Percentiles rank a stretch among this genome's conserved stretches.
These are phyloP conservation scores for Caligus rogercresseyi DNA, from an alignment of 1,140 invertebrate genomes.

Conservation along the genomic window DNA sequence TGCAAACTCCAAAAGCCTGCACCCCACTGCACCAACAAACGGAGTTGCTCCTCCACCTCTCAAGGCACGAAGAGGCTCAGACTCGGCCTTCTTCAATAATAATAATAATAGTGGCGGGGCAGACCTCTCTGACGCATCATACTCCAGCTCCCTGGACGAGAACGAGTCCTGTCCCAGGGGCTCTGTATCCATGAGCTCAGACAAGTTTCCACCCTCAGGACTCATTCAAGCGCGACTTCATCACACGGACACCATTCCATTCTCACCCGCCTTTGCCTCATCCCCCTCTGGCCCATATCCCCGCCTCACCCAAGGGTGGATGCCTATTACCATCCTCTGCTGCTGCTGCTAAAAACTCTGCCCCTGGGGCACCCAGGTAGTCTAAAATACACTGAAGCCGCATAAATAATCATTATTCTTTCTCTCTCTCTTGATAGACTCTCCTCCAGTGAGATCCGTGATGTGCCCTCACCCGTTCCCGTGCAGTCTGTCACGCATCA, in stretches of 20 bases:
- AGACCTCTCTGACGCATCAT: neutral
- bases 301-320: no score
- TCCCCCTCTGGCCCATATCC: neutral
- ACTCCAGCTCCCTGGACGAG: neutral
- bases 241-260: neutral
- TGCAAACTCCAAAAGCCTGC: no score
- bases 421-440: neutral
- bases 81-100: neutral
- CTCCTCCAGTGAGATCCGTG: neutral
- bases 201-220: neutral
- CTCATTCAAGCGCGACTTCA: neutral
- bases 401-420: neutral
- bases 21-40: neutral
- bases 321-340: no score
- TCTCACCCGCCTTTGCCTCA: neutral
- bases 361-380: neutral
- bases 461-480: neutral
- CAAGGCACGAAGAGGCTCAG: neutral
- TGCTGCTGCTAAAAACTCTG: no score
- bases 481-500: neutral
- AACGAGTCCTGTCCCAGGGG: neutral
- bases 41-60: neutral
- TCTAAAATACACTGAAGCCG: neutral
- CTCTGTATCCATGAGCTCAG: neutral
- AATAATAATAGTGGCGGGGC: neutral